Conservation (phyloP, 2,888 invertebrate genomes). For the Zele albiditarsus region DNA sequence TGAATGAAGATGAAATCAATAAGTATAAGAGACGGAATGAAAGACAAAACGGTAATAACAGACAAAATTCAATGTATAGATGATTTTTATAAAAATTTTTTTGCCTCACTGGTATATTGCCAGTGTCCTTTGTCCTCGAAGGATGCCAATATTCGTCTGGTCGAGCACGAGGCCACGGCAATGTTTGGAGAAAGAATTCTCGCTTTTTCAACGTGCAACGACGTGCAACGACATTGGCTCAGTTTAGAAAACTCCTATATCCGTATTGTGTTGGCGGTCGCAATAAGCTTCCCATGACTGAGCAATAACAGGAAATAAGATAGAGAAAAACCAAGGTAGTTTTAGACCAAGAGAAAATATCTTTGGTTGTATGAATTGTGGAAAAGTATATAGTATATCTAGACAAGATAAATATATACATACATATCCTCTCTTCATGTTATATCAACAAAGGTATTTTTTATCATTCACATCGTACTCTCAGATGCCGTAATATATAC, state of each 20-base stretch:
- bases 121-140: slow-evolving; percentile 40
- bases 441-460: too few species aligned
- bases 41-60: not conserved
- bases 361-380: not conserved
- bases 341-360: slow-evolving; percentile 20
- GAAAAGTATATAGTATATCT: too few species aligned
- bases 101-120: slow-evolving; percentile 40
- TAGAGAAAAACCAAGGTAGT: slow-evolving; percentile 24
- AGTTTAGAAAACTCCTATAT: not conserved
- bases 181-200: slow-evolving; percentile 19
- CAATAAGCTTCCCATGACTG: slow-evolving; percentile 52
- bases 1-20: not conserved
- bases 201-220: slow-evolving; percentile 7
- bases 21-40: not conserved
- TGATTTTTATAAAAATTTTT: slow-evolving; percentile 22
- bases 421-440: too few species aligned
- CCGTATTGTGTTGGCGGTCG: slow-evolving; percentile 35
- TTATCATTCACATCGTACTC: too few species aligned
- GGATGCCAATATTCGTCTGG: slow-evolving; percentile 40
- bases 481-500: too few species aligned
- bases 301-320: slow-evolving; percentile 50
- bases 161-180: not conserved
- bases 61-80: not conserved
- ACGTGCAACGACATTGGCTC: not conserved
- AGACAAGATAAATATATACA: too few species aligned